Base-by-base conservation (phyloP, 1,140 invertebrate genomes). In the Popillia japonica region DNA sequence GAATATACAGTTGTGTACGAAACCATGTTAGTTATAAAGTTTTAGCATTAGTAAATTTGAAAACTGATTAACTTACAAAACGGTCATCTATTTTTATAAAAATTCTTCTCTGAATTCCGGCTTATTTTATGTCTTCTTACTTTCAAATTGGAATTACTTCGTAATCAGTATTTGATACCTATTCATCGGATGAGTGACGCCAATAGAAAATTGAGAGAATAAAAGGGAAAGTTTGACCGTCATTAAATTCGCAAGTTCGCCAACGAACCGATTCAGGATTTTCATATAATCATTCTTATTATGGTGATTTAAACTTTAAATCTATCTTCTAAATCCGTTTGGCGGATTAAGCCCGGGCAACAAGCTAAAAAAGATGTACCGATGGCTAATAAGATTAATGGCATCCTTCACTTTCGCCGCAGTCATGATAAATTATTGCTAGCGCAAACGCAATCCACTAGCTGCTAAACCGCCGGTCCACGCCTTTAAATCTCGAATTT, bases 271-370 rank as follows among this genome's bases (percentile, higher is more conserved):
- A 22, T 27, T 4, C 61, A 34, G 27, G 22, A 27, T 68, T 68
- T 68, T 27, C 27, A 34, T 34, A 34, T 68, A 68, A 68, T 27
- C 61, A 34, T 68, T 27, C 61, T 68, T 68, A 68, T 68, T 68
- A 68, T 22, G 20, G 22, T 10, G 61, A 23, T 68, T 68, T 68
- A 68, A 68, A 68, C 20, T 68, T 68, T 68, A 68, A 68, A 68
- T 27, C 27, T 68, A 68, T 68, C 61, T 68, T 68, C 22, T 8
- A 20, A 22, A 68, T 55, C 61, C 61, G 20, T 27, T 68, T 22
- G 11, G 22, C 17, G 61, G 17, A 17, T 68, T 68, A 68, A 68
- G 9, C 22, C 61, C 22, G 61, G 11, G 22, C 27, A 68, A 68
- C 61, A 9, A 68, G 61, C 20, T 4, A 68, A 68, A 27, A 68